Conservation (phyloP, 2,888 invertebrate species). For the Adineta ricciae region DNA sequence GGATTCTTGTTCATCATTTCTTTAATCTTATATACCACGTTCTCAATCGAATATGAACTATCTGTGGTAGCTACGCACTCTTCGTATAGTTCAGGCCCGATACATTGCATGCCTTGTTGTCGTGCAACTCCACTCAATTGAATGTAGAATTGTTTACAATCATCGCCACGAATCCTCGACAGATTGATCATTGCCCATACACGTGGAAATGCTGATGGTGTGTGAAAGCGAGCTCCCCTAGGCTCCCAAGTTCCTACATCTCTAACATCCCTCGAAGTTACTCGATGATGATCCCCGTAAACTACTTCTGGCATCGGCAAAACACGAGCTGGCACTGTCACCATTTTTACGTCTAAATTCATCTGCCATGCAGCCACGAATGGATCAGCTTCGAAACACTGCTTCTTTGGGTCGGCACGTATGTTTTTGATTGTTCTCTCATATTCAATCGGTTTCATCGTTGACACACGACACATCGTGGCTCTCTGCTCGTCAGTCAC, state of each 20-base stretch:
- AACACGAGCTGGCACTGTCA: neutral
- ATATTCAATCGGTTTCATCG: neutral
- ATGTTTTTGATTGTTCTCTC: neutral
- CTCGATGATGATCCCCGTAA: neutral
- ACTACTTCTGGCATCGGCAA: neutral
- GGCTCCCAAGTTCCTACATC: neutral
- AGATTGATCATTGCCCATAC: neutral
- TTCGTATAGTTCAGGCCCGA: neutral
- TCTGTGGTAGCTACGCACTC: neutral
- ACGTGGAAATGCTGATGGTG: neutral
- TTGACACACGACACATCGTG: neutral
- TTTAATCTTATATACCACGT: neutral
- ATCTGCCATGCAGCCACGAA: constrained; percentile 24
- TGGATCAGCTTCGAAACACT: constrained; percentile 25
- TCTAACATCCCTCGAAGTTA: neutral
- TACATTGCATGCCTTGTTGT: neutral
- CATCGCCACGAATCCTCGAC: neutral
- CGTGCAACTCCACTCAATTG: neutral
- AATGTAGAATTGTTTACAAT: neutral
- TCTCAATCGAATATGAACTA: neutral
- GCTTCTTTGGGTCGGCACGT: neutral
- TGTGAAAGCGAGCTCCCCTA: neutral
- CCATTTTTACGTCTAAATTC: neutral
- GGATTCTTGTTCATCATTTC: neutral
- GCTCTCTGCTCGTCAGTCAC: constrained; percentile 23